Conservation (phyloP, 2,113 vertebrate genomes). For the Rhipidura dahli region DNA sequence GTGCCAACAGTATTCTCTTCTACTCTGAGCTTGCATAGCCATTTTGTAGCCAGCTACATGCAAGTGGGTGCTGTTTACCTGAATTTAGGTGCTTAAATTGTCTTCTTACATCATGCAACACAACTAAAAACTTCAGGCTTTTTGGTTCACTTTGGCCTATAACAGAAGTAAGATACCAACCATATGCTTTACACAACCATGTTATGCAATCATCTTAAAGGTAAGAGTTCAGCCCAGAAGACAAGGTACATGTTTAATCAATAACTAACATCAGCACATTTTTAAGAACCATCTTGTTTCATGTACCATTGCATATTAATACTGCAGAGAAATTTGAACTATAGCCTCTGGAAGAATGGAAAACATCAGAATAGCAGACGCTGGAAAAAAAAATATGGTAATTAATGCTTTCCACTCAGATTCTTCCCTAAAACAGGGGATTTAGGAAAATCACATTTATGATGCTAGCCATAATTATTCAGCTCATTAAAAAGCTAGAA, state of each 20-base stretch:
- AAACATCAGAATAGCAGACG: background rate
- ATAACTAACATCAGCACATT: conserved; percentile 16
- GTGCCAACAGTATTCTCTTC: background rate
- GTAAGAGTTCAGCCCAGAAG: background rate
- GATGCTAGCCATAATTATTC: background rate
- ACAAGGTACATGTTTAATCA: conserved; percentile 28
- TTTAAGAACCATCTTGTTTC: background rate
- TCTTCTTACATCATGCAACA: background rate
- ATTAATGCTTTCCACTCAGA: background rate
- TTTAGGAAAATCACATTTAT: background rate
- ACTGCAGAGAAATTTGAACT: background rate
- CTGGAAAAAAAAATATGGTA: background rate
- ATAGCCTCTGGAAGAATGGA: background rate
- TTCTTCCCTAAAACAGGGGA: background rate
- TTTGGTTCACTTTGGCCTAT: background rate
- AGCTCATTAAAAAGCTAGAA: background rate
- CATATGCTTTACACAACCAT: background rate
- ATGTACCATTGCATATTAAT: background rate
- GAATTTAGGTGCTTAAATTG: background rate
- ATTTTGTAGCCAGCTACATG: background rate
- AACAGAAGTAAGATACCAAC: background rate
- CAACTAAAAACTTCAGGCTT: background rate
- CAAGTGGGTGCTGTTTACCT: background rate
- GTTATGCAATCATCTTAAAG: background rate
- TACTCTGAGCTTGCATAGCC: background rate